Evolutionary conservation across 2,113 vertebrate genomes (phyloP).

Genomic region (Gobius niger): DNA sequence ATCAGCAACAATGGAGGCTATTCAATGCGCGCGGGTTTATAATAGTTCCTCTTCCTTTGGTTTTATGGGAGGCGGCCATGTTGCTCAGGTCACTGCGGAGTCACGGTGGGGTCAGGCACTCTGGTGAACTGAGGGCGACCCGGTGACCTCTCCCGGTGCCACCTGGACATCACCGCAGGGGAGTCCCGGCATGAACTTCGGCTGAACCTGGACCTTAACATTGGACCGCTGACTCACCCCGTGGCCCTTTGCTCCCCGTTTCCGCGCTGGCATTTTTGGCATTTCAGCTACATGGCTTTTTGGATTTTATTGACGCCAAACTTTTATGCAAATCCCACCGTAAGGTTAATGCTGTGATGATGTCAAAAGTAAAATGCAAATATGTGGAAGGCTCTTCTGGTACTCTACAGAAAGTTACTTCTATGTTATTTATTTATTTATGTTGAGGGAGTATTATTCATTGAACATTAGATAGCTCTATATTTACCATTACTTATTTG

Average conservation of each 20-base stretch:
- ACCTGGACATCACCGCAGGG: constrained; percentile 66
- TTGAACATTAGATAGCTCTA: too few species aligned
- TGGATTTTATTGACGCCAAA: background rate
- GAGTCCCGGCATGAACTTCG: constrained; percentile 83
- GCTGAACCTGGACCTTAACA: constrained; percentile 89
- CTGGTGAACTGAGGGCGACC: constrained; percentile 88
- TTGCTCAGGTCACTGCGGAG: constrained; percentile 66
- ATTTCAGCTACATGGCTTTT: background rate
- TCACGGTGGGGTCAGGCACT: constrained; percentile 75
- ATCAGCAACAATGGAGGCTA: constrained; percentile 86
- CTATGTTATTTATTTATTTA: too few species aligned
- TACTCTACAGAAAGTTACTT: too few species aligned
- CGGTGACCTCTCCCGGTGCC: constrained; percentile 78
- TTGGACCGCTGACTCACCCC: constrained; percentile 72
- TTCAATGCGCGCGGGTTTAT: constrained; percentile 75
- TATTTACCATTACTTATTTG: too few species aligned
- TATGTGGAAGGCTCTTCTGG: too few species aligned
- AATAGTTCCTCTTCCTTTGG: constrained; percentile 70
- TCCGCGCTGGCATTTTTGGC: constrained; percentile 3
- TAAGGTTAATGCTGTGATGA: too few species aligned
- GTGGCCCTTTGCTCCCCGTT: constrained; percentile 21
- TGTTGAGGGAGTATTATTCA: too few species aligned
- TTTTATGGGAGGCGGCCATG: constrained; percentile 77
- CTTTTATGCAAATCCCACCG: too few species aligned
- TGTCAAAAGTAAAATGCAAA: too few species aligned